Evolutionary conservation across 2,888 invertebrate species (phyloP), one percentile per base, ranked within the genome.

Genomic region (Scaptomyza cyrtandrae): DNA sequence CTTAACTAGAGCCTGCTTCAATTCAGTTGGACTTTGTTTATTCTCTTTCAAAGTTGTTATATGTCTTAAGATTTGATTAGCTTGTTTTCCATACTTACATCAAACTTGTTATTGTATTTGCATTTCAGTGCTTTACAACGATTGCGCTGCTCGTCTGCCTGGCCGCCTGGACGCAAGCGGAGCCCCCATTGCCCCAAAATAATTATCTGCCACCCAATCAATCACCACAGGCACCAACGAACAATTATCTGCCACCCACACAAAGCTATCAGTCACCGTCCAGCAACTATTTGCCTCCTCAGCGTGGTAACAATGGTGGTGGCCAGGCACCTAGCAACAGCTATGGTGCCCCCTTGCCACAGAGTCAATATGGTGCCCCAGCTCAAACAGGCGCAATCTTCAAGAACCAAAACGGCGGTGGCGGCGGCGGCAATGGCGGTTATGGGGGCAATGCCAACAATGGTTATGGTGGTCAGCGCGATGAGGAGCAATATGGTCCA

Each of bases 401-500:
- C 78, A 90, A 91, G 58, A 91, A 93, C 9, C 90, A 86, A 64
- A 76, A 89, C 52, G 76, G 80, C 53, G 75, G 71, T 59, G 73
- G 74, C 27, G 75, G 63, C 9, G 72, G 72, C 63, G 79, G 80
- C 54, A 75, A 80, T 52, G 77, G 71, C 24, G 79, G 83, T 50
- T 75, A 80, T 24, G 75, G 76, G 54, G 70, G 84, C 52, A 50
- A 50, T 10, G 87, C 79, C 43, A 64, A 68, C 68, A 71, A 56
- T 35, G 78, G 79, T 46, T 78, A 89, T 31, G 89, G 85, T 10
- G 89, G 85, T 10, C 84, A 87, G 74, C 76, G 85, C 39, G 89
- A 80, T 33, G 92, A 92, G 72, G 91, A 91, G 68, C 91, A 91
- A 65, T 89, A 95, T 93, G 95, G 94, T 69, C 95, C 95, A 53